Conservation (phyloP, 2,797 vertebrate genomes). For the Squalus acanthias region DNA sequence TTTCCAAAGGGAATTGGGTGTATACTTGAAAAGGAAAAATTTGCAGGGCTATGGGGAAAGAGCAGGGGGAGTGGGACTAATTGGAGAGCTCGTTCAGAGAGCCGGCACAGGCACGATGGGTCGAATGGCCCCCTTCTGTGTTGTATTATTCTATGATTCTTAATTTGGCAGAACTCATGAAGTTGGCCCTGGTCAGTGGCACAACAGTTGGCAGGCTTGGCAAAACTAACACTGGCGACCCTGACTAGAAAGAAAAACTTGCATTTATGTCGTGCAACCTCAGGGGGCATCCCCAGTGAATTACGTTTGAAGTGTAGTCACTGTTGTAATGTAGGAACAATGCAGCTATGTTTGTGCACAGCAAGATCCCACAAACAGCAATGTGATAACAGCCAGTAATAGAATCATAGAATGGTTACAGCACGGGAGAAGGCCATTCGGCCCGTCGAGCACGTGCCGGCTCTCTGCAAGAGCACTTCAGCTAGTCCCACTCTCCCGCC, state of each 20-base stretch:
- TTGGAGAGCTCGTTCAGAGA: not conserved
- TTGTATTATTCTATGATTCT: not conserved
- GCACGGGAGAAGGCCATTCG: too few relatives aligned
- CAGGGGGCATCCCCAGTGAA: too few relatives aligned
- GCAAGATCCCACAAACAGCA: not conserved
- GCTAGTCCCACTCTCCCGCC: too few relatives aligned
- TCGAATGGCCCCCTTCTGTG: not conserved
- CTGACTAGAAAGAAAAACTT: not conserved
- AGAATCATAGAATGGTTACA: too few relatives aligned
- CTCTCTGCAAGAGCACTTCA: too few relatives aligned
- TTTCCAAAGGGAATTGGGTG: not conserved
- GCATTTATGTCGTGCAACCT: too few relatives aligned
- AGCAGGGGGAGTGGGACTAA: too few relatives aligned
- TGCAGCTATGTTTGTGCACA: not conserved
- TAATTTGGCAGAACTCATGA: not conserved
- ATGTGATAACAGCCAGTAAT: too few relatives aligned
- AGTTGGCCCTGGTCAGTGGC: not conserved
- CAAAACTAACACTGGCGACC: not conserved
- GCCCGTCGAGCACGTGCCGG: too few relatives aligned
- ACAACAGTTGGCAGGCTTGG: not conserved
- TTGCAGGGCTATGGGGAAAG: not conserved
- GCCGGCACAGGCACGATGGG: not conserved
- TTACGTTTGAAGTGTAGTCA: not conserved
- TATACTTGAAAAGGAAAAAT: not conserved
- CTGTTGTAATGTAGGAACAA: not conserved